Base-by-base conservation (phyloP, 92 coral and sea anemone species). In the Porites cylindrica region DNA sequence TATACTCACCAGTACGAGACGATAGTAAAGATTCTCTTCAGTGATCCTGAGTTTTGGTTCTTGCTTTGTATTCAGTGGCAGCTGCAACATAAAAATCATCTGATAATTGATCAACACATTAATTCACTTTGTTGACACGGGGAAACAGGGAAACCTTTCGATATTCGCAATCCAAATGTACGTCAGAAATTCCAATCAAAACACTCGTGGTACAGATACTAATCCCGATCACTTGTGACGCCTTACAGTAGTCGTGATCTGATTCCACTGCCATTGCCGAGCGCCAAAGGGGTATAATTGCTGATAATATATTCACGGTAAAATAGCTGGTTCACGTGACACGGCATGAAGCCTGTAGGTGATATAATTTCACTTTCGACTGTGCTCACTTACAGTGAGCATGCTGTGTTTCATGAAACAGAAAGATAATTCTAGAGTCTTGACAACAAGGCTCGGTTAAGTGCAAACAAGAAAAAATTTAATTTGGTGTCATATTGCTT, bases 61-160 rank as follows among this genome's bases (percentile, higher is more conserved):
- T 75, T 72, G 72, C 64, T 74, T 52, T 54, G 73, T 64, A 21
- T 32, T 76, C 71, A 64, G 51, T 24, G 67, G 78, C 87, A 83
- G 87, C 87, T 83, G 87, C 65, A 83, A 83, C 63, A 65, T 82
- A 65, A 83, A 38, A 73, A 83, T 79, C 70, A 75, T 83, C 61
- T 64, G 80, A 65, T 83, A 83, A 83, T 83, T 83, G 87, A 83
- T 83, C 52, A 70, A 81, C 68, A 65, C 83, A 79, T 69, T 79
- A 81, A 81, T 69, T 47, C 76, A 81, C 53, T 81, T 81, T 81
- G 85, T 81, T 81, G 51, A 81, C 76, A 52, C 69, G 51, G 8
- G 52, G 11, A 23, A 52, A 53, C 52, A 54, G 71, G 69, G 59
- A 67, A 68, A 68, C 76, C 26, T 58, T 8, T 24, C 24, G 75